These are phyloP conservation scores for Silurus glanis DNA, from an alignment of 2,113 vertebrate genomes.

Conservation along the genomic window DNA sequence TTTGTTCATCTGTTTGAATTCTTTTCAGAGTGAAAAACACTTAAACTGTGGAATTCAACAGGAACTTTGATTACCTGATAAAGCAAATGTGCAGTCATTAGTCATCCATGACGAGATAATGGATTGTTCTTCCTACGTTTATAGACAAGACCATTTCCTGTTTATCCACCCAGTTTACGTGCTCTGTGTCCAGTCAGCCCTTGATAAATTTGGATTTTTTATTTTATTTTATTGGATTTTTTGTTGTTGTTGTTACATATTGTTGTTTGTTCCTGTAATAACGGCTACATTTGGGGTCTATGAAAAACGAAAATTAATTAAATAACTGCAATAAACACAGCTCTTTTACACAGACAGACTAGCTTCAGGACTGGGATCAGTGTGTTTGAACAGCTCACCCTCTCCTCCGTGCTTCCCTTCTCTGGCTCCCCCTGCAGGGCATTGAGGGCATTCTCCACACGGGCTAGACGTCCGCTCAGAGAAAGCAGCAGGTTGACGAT, in stretches of 20 bases:
- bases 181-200: not conserved
- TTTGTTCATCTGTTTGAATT: not conserved
- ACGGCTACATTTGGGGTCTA: not conserved
- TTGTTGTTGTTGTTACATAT: too few relatives aligned
- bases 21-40: not conserved
- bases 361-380: not conserved
- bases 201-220: not conserved
- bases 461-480: slow-evolving; percentile 86
- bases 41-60: not conserved
- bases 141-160: slow-evolving; percentile 67
- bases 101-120: slow-evolving; percentile 36
- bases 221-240: not conserved
- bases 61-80: slow-evolving; percentile 42
- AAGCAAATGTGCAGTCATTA: slow-evolving; percentile 58
- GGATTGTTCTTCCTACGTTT: slow-evolving; percentile 57
- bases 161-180: slow-evolving; percentile 55
- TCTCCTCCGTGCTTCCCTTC: slow-evolving; percentile 73
- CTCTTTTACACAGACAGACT: not conserved
- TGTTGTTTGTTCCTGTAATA: not conserved
- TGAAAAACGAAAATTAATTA: not conserved
- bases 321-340: not conserved
- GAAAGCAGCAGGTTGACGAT: slow-evolving; percentile 95
- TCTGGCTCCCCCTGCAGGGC: slow-evolving; percentile 66
- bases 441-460: slow-evolving; percentile 82
- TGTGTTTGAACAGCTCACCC: slow-evolving; percentile 71